These are phyloP conservation scores for Propsilocerus akamusi DNA, from an alignment of 1,140 invertebrate species.

Conservation along the genomic window DNA sequence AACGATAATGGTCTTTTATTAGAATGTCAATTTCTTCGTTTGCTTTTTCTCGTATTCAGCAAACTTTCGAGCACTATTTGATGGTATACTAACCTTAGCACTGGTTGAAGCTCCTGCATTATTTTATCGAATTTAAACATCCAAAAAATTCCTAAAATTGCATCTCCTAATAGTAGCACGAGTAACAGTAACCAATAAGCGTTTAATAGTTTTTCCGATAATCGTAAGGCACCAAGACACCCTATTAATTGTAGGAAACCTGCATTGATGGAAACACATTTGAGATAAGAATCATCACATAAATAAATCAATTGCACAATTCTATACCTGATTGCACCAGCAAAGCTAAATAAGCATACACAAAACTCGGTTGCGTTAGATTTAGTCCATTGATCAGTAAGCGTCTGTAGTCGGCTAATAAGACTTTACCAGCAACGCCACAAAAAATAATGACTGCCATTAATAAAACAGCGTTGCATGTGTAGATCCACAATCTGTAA, in stretches of 20 bases:
- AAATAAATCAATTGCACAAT: not conserved
- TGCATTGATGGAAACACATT: constrained; percentile 22
- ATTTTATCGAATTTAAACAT: constrained; percentile 62
- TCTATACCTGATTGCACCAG: constrained; percentile 33
- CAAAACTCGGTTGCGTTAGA: constrained; percentile 55
- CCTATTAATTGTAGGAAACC: constrained; percentile 53
- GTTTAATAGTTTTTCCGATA: constrained; percentile 63
- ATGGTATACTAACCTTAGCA: constrained; percentile 5
- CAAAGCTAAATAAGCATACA: constrained; percentile 68
- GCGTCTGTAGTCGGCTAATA: constrained; percentile 47
- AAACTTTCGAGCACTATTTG: not conserved
- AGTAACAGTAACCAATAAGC: constrained; percentile 69
- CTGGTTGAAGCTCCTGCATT: constrained; percentile 38
- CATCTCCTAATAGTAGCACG: constrained; percentile 62
- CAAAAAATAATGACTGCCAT: constrained; percentile 63
- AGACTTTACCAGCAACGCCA: constrained; percentile 49
- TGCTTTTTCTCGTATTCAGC: not conserved
- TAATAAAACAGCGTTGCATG: constrained; percentile 71
- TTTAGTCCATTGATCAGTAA: constrained; percentile 49
- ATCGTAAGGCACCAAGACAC: constrained; percentile 57
- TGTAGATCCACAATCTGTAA: constrained; percentile 85
- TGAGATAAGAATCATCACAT: not conserved
- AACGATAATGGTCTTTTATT: too few species aligned
- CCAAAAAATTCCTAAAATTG: constrained; percentile 71
- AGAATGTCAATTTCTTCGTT: too few species aligned